phyloP scores from a whole-genome alignment of 1,140 invertebrate genomes.

The Oryctes rhinoceros region DNA sequence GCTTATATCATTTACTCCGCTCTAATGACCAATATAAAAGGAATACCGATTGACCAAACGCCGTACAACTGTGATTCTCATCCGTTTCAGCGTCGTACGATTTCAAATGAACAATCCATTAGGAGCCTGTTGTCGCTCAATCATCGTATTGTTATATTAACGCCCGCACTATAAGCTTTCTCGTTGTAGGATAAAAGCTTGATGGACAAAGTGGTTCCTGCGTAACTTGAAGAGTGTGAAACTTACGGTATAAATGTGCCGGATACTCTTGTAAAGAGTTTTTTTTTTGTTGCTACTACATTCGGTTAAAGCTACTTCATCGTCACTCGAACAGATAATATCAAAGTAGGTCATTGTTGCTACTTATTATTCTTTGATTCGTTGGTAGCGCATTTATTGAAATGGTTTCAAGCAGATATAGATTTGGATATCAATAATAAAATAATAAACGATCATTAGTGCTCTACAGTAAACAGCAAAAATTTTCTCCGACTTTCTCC shows the following conservation, averaged over 20 bases:
- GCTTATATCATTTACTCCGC: neutral
- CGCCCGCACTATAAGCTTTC: neutral
- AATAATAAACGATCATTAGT: neutral
- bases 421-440: no score
- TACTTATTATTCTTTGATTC: no score
- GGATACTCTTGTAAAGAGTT: no score
- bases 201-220: neutral
- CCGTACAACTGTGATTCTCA: neutral
- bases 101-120: constrained; percentile 31
- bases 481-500: no score
- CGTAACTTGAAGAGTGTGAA: no score
- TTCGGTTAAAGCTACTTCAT: no score
- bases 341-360: no score
- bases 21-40: neutral
- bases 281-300: no score
- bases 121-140: constrained; percentile 25
- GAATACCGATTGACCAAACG: neutral
- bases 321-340: no score
- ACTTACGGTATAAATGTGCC: no score
- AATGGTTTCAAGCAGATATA: no score
- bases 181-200: neutral
- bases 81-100: neutral
- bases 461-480: neutral
- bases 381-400: no score
- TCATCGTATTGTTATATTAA: constrained; percentile 33